Conservation (phyloP, 2,888 invertebrate genomes). For the Athalia circularis region DNA sequence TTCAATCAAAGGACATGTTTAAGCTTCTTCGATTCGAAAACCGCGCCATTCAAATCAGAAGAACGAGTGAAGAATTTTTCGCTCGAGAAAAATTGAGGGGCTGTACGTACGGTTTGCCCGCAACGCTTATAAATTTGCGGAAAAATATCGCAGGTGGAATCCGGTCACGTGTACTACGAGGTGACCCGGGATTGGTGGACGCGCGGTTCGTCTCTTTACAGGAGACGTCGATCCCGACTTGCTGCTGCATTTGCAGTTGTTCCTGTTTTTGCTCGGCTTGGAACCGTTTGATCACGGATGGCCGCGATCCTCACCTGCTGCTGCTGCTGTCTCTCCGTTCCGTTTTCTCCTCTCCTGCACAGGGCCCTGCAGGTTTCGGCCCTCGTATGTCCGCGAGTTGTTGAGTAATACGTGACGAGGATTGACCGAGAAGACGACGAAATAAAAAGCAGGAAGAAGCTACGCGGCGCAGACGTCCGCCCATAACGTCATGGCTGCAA, state of each 20-base stretch:
- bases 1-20: too few relatives aligned
- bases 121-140: too few relatives aligned
- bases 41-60: too few relatives aligned
- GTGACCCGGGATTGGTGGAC: background rate
- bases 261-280: constrained; percentile 45
- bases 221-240: constrained; percentile 33
- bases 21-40: too few relatives aligned
- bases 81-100: too few relatives aligned
- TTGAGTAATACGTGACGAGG: constrained; percentile 15
- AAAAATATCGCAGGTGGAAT: too few relatives aligned
- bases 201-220: background rate
- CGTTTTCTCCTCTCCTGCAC: constrained; percentile 29
- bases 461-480: constrained; percentile 5
- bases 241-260: constrained; percentile 34
- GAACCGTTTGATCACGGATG: constrained; percentile 47
- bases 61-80: too few relatives aligned
- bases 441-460: background rate
- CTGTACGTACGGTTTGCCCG: too few relatives aligned
- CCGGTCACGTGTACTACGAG: too few relatives aligned
- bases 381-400: background rate
- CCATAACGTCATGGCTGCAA: constrained; percentile 24
- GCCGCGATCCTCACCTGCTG: constrained; percentile 41
- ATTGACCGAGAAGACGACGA: background rate
- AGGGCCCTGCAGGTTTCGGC: background rate
- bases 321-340: constrained; percentile 19